phyloP scores from a whole-genome alignment of 2,113 vertebrate genomes.

The Cochlearius cochlearius region DNA sequence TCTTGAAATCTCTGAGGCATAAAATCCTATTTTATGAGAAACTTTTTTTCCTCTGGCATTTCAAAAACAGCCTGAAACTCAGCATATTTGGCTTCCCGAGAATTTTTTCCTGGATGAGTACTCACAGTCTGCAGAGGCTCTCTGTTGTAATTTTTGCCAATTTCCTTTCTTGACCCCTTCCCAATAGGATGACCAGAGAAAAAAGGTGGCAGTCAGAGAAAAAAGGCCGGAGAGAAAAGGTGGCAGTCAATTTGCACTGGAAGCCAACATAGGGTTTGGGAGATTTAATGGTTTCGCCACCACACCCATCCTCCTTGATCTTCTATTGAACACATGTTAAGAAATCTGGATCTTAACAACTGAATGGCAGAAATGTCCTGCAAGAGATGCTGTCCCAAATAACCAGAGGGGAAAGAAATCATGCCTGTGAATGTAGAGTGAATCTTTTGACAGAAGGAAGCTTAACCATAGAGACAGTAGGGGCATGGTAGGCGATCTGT shows the following conservation, averaged over 20 bases:
- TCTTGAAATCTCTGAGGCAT: neutral
- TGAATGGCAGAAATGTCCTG: neutral
- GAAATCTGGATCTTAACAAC: neutral
- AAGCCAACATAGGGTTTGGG: neutral
- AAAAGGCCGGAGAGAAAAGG: neutral
- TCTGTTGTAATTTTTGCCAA: neutral
- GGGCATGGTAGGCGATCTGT: neutral
- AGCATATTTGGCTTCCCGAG: neutral
- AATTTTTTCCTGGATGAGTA: neutral
- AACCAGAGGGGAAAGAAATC: neutral
- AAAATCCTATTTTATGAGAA: neutral
- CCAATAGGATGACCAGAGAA: neutral
- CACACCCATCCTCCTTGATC: neutral
- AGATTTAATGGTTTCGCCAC: neutral
- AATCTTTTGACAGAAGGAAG: neutral
- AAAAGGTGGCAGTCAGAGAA: neutral
- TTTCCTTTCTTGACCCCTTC: neutral
- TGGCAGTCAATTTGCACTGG: neutral
- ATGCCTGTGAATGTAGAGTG: neutral
- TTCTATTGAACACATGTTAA: accelerated
- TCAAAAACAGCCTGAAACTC: neutral
- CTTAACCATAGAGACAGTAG: neutral
- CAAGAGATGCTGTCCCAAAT: neutral
- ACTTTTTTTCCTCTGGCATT: neutral
- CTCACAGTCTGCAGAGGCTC: neutral